These are phyloP conservation scores for Drosophila mojavensis DNA, from an alignment of 1,140 invertebrate genomes.

Conservation along the genomic window DNA sequence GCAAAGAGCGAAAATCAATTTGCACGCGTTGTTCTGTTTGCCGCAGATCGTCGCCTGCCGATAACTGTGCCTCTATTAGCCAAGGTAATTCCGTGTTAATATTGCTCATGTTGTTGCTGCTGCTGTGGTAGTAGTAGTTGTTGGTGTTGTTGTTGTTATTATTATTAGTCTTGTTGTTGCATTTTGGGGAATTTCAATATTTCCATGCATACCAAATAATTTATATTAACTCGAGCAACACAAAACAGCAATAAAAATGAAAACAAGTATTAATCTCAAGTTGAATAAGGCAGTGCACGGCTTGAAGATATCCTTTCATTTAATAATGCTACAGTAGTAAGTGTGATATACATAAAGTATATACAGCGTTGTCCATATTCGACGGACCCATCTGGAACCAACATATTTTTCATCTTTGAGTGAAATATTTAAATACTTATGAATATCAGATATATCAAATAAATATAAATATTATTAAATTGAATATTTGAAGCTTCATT, in stretches of 20 bases:
- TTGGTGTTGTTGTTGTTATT: conserved; percentile 5
- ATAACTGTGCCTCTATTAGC: conserved; percentile 49
- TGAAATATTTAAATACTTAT: no score
- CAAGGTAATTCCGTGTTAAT: conserved; percentile 16
- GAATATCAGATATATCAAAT: no score
- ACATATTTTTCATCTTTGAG: no score
- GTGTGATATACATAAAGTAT: neutral
- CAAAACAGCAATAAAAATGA: conserved; percentile 13
- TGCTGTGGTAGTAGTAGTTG: neutral
- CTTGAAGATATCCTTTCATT: neutral
- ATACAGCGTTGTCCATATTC: neutral
- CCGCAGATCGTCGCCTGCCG: conserved; percentile 45
- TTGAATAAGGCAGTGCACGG: neutral
- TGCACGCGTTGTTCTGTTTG: conserved; percentile 62
- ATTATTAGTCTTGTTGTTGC: no score
- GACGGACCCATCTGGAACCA: no score
- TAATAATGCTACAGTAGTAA: neutral
- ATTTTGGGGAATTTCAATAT: conserved; percentile 40
- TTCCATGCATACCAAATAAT: conserved; percentile 38
- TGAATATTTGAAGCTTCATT: no score
- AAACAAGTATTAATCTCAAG: neutral
- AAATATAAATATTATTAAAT: no score
- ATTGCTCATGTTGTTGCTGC: conserved; percentile 4
- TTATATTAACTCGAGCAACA: conserved; percentile 32
- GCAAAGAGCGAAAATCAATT: conserved; percentile 82